phyloP scores from a whole-genome alignment of 2,113 vertebrate species.

The Tringa solitaria region DNA sequence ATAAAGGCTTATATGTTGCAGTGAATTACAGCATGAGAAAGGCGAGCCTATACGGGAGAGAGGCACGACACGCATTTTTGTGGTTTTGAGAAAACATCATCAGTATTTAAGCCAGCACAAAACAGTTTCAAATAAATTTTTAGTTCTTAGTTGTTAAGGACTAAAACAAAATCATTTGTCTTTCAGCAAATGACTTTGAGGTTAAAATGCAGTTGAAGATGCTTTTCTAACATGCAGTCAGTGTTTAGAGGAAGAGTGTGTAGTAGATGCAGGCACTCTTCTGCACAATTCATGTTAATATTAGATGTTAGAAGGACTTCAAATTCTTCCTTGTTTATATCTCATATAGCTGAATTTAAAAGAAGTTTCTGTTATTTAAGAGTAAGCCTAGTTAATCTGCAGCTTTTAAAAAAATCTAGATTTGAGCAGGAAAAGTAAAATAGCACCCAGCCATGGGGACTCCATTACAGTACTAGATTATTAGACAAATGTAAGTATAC shows the following conservation, averaged over 20 bases:
- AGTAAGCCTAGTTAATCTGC: neutral
- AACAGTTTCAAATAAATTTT: conserved; percentile 38
- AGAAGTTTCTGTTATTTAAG: neutral
- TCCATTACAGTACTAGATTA: conserved; percentile 11
- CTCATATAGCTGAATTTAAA: neutral
- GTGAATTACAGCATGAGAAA: conserved; percentile 58
- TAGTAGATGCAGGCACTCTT: conserved; percentile 4
- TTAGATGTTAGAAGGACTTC: neutral
- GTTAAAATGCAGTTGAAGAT: conserved; percentile 46
- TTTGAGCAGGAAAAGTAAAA: conserved; percentile 42
- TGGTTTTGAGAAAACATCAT: conserved; percentile 12
- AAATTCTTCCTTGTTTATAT: neutral
- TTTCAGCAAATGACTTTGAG: conserved; percentile 23
- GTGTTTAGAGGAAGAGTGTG: neutral
- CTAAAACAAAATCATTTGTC: conserved; percentile 37
- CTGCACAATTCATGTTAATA: conserved; percentile 3
- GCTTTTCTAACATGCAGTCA: conserved; percentile 25
- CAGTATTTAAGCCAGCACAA: conserved; percentile 40
- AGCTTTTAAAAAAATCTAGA: conserved; percentile 4
- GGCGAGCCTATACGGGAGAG: neutral
- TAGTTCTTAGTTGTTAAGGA: conserved; percentile 21
- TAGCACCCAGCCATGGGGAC: neutral
- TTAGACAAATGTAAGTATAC: conserved; percentile 39
- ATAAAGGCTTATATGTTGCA: conserved; percentile 68
- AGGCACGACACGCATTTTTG: neutral